phyloP scores from a whole-genome alignment of 2,797 vertebrate species.

The Propithecus perrieri region DNA sequence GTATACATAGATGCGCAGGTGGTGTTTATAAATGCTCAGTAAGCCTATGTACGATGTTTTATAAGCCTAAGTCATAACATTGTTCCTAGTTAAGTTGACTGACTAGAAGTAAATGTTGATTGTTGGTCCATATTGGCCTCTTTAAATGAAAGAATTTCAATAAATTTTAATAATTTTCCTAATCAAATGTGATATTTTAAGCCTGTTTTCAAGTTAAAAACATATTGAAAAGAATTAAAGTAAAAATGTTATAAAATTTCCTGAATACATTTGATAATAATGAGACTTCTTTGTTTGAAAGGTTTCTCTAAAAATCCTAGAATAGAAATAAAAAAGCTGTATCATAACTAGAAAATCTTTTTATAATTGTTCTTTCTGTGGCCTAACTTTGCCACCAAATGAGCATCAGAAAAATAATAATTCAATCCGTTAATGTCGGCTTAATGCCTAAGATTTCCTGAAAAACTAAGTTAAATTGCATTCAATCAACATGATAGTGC shows the following conservation, averaged over 20 bases:
- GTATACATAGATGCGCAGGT: constrained; percentile 49
- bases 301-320: neutral
- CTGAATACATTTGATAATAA: neutral
- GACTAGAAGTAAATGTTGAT: constrained; percentile 59
- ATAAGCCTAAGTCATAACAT: constrained; percentile 44
- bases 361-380: neutral
- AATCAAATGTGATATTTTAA: constrained; percentile 47
- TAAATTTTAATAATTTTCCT: constrained; percentile 55
- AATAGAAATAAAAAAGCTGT: neutral
- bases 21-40: constrained; percentile 59
- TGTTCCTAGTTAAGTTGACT: constrained; percentile 61
- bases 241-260: neutral
- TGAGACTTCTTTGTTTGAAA: neutral
- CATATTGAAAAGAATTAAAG: neutral
- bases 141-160: constrained; percentile 20
- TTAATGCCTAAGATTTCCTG: constrained; percentile 3
- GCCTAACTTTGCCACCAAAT: neutral
- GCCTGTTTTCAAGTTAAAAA: neutral
- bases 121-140: constrained; percentile 33
- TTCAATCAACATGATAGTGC: neutral
- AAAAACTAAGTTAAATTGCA: neutral
- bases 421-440: neutral
- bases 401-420: neutral
- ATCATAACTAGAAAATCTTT: neutral
- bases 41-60: constrained; percentile 61